Percentiles rank a stretch among this genome's conserved stretches.
Conservation (phyloP, 2,113 vertebrate genomes). For the Aix galericulata region DNA sequence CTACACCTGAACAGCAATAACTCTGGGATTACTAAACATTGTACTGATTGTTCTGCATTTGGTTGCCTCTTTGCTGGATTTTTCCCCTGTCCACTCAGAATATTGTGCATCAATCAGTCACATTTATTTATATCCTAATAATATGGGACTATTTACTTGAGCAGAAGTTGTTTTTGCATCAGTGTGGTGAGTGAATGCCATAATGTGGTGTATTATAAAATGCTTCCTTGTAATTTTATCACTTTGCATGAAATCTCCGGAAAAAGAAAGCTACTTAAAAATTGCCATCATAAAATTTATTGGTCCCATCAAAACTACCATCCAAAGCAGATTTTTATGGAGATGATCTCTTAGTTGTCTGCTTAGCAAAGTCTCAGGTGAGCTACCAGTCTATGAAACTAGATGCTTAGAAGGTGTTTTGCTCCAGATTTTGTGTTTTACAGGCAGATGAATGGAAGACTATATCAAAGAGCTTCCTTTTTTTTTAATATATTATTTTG, state of each 20-base stretch:
- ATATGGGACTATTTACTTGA: not conserved
- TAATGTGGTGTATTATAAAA: not conserved
- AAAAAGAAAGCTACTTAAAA: conserved; percentile 5
- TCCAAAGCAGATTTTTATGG: conserved; percentile 47
- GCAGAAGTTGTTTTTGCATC: not conserved
- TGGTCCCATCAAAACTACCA: conserved; percentile 22
- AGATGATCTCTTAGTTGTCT: conserved; percentile 51
- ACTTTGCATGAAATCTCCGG: not conserved
- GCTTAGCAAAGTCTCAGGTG: conserved; percentile 50
- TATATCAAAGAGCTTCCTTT: conserved; percentile 53
- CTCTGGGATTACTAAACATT: not conserved
- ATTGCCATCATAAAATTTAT: conserved; percentile 43
- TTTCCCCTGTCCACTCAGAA: not conserved
- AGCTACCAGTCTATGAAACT: not conserved
- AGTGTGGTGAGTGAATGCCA: not conserved
- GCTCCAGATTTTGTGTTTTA: conserved; percentile 59
- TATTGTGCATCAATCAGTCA: not conserved
- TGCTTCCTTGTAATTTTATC: not conserved
- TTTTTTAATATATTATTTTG: not conserved
- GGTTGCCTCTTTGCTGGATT: not conserved
- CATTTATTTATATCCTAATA: not conserved
- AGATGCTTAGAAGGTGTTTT: conserved; percentile 61
- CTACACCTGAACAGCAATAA: not conserved
- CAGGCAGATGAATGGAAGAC: conserved; percentile 61
- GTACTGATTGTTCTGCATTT: not conserved